phyloP scores from a whole-genome alignment of 2,797 vertebrate genomes.

The Acrossocheilus fasciatus region DNA sequence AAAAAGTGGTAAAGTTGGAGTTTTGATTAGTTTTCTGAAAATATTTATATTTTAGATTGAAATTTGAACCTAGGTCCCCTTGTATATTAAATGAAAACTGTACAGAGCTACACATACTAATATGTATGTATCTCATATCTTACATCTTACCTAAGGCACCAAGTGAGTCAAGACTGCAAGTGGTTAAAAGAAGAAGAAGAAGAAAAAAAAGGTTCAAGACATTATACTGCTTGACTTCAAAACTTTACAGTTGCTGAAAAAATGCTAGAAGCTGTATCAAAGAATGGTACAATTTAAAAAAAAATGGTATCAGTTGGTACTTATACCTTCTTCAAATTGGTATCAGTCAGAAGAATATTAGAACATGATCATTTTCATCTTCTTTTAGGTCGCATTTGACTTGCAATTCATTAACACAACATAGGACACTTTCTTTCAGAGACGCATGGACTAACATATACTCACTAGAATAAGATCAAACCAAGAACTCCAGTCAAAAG shows the following conservation, averaged over 20 bases:
- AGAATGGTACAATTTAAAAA: background rate
- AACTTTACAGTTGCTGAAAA: background rate
- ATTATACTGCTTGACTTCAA: background rate
- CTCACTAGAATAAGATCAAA: conserved; percentile 24
- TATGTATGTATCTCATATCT: background rate
- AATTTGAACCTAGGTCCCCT: background rate
- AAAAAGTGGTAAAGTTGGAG: background rate
- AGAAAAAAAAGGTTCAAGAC: background rate
- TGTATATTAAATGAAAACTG: background rate
- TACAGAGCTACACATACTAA: background rate
- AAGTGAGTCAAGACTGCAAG: background rate
- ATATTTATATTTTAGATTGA: background rate
- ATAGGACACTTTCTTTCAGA: conserved; percentile 14
- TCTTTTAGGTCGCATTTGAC: background rate
- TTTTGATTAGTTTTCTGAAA: background rate
- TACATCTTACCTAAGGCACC: background rate
- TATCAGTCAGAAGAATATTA: background rate
- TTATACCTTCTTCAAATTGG: background rate
- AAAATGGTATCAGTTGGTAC: too few relatives aligned
- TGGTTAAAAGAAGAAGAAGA: background rate
- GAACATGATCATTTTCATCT: background rate
- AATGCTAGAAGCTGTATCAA: background rate
- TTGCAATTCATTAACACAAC: background rate
- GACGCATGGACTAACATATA: background rate
- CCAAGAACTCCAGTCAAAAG: conserved; percentile 31